Base-by-base conservation (phyloP, 2,797 vertebrate genomes). In the Gymnoscopelus microlampas region DNA sequence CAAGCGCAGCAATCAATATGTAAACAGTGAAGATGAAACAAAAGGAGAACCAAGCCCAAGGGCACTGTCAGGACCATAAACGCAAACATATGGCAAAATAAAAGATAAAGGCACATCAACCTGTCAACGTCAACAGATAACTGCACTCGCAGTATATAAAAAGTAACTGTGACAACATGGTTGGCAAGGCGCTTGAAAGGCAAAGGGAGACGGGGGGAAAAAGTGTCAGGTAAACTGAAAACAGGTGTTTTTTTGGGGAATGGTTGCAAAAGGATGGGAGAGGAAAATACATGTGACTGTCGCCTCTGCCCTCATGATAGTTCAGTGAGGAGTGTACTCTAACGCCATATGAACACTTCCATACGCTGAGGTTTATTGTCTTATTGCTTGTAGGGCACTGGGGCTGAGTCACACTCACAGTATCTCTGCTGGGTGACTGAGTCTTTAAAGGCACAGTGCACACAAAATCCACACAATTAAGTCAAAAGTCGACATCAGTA, bases 311-410 rank as follows among this genome's bases (percentile, higher is more conserved):
- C 68, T n/a, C n/a, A n/a, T 75, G 78, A 32, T 81, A 66, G 70
- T 70, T 76, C 77, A 63, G 76, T 73, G 79, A 71, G 66, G 70
- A 68, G 55, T 48, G 29, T 68, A 63, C 63, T 54, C 47, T 58
- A 69, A 77, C 69, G 68, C 69, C 73, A 66, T 1, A 1, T 26
- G 59, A 66, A 56, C 26, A 50, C 62, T 71, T 66, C 71, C 68
- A 74, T 57, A 84, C 69, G 77, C 86, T 80, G 81, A 78, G 75
- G 48, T 74, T 79, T 80, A 79, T 75, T 82, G 77, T 78, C 71
- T 82, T 77, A 81, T 56, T 67, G 73, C 82, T 73, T 70, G 68
- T 61, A 66, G 79, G 68, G 62, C 65, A 69, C 13, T 0, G 55
- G 26, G 74, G 35, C 66, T 63, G 70, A 85, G 76, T 84, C 78